Base-by-base conservation (phyloP, 2,888 invertebrate species). In the Phrixothrix hirtus region DNA sequence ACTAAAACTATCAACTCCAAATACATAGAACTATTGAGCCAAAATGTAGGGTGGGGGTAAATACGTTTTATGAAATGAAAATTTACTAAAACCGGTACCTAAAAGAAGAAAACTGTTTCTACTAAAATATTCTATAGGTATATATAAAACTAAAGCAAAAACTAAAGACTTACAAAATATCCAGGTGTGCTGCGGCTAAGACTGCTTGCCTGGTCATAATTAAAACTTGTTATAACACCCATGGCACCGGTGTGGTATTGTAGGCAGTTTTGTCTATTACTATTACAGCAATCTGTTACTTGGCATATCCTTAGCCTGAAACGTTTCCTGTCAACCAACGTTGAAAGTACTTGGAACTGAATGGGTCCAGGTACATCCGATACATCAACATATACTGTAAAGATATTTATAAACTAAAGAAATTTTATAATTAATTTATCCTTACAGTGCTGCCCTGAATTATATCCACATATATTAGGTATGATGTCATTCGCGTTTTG, bases 371-470 rank as follows among this genome's bases (percentile, higher is more conserved):
- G 70, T 0, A 82, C 74, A 43, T 81, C 79, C 2, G 82, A 81
- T 9, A 88, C 86, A 71, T 89, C 87, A 9, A 89, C 76, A 66
- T 88, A 89, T 48, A 88, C 89, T 89, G 70, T 9, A 80, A 73
- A 42, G 27, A 48, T 46, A 58, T 12, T 17, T 26, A 27, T 25
- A 12, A 12, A 1, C 26, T 14, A 9, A 5, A n/a, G 10, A 10
- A 17, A n/a, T 3, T 10, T 4, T 13, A 31, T 6, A 4, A 1
- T 11, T 3, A 41, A 14, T 1, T 3, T 1, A 9, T 21, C 29
- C 75, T 78, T 77, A 89, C 90, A 75, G 64, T 89, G 88, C 69
- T 88, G 87, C 9, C 87, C 89, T 1, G 86, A 83, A 67, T 89
- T 89, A 29, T 86, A 82, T 11, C 90, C 90, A 67, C 90, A 90